A percentile compares a stretch with the other conserved stretches of the same genome.
Evolutionary conservation across 2,113 vertebrate species (phyloP).

Genomic region (Paedocypris sp.): DNA sequence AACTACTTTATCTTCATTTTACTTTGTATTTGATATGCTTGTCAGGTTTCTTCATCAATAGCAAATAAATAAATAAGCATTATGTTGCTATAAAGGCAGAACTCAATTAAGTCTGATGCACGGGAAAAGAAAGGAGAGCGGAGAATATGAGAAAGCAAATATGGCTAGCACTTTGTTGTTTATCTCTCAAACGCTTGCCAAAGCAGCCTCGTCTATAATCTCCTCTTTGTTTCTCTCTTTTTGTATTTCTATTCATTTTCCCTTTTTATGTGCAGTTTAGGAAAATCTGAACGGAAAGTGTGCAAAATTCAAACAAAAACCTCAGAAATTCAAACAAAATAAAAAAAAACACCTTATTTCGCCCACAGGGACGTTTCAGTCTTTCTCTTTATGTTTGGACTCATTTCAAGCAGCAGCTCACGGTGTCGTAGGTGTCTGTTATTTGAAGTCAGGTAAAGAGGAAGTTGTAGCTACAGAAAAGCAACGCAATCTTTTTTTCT

Average conservation of each 20-base stretch:
- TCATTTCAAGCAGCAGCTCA: conserved; percentile 2
- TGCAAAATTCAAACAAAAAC: neutral
- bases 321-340: conserved; percentile 3
- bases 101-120: conserved; percentile 45
- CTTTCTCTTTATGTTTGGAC: neutral
- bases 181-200: conserved; percentile 39
- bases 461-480: neutral
- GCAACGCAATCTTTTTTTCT: neutral
- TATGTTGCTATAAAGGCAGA: conserved; percentile 38
- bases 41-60: conserved; percentile 21
- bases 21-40: conserved; percentile 25
- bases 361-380: conserved; percentile 10
- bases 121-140: conserved; percentile 22
- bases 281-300: conserved; percentile 26
- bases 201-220: conserved; percentile 45
- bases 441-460: conserved; percentile 24
- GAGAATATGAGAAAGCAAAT: conserved; percentile 23
- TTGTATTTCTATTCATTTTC: conserved; percentile 37
- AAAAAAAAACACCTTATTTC: conserved; percentile 8
- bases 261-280: conserved; percentile 41
- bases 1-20: conserved; percentile 19
- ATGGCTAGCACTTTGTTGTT: conserved; percentile 32
- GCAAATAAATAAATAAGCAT: conserved; percentile 16
- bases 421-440: neutral
- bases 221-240: conserved; percentile 41